Conservation (phyloP, 1,140 invertebrate genomes). For the Pseudomyrmex gracilis region DNA sequence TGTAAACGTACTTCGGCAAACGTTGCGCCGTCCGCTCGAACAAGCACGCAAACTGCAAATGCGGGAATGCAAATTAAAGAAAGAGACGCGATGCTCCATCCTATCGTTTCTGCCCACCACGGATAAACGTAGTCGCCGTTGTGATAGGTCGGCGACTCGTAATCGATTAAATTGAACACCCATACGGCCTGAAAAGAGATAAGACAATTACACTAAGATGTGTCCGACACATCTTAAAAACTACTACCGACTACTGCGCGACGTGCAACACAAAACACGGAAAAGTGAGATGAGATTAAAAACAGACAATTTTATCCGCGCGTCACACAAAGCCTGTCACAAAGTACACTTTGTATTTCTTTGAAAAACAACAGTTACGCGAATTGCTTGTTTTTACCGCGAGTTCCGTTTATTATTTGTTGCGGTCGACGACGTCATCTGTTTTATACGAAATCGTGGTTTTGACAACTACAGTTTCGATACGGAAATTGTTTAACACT, state of each 20-base stretch:
- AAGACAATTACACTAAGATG: slow-evolving; percentile 42
- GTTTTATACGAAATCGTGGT: background rate
- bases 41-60: slow-evolving; percentile 91
- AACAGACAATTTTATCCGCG: slow-evolving; percentile 9
- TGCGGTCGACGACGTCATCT: background rate
- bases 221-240: background rate
- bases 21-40: slow-evolving; percentile 89
- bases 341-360: slow-evolving; percentile 11
- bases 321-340: background rate
- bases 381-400: slow-evolving; percentile 4
- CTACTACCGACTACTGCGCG: background rate
- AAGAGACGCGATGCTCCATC: slow-evolving; percentile 94
- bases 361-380: background rate
- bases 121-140: slow-evolving; percentile 93
- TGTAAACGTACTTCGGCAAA: slow-evolving; percentile 88
- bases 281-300: background rate
- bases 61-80: slow-evolving; percentile 95
- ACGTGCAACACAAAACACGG: background rate
- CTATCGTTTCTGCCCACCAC: slow-evolving; percentile 92
- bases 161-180: slow-evolving; percentile 95
- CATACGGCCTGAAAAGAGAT: slow-evolving; percentile 89
- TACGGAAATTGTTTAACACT: background rate
- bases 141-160: slow-evolving; percentile 92
- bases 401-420: background rate
- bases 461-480: background rate